A percentile compares a stretch with the other conserved stretches of the same genome.
phyloP scores from a whole-genome alignment of 2,888 invertebrate species.

The Leptopilina myrica region DNA sequence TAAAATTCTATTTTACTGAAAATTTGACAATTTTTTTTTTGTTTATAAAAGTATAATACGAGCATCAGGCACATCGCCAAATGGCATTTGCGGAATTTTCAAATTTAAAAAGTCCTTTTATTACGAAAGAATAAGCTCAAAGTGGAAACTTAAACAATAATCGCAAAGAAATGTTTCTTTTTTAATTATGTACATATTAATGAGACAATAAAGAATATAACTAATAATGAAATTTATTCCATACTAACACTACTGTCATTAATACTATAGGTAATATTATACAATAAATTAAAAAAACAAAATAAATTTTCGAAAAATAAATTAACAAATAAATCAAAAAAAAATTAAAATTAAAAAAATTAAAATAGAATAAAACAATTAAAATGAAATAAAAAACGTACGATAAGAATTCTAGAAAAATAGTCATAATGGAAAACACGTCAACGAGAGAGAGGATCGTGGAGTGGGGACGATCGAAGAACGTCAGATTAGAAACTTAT shows the following conservation, averaged over 20 bases:
- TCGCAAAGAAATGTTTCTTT: background rate
- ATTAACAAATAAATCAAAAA: background rate
- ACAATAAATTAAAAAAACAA: no score
- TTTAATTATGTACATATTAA: background rate
- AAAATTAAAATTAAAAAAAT: background rate
- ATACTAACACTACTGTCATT: no score
- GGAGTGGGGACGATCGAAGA: constrained; percentile 47
- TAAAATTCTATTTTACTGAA: background rate
- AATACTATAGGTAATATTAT: background rate
- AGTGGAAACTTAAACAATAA: background rate
- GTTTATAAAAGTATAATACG: background rate
- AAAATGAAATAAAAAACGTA: background rate
- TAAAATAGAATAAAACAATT: background rate
- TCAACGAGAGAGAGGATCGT: constrained; percentile 15
- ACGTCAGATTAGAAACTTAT: constrained; percentile 65
- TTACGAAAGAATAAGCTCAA: constrained; percentile 7
- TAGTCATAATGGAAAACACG: background rate
- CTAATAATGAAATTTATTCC: no score
- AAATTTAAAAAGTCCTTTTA: background rate
- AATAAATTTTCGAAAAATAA: background rate
- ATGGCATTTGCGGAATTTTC: constrained; percentile 16
- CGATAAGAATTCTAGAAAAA: background rate
- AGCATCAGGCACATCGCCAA: constrained; percentile 9
- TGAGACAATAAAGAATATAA: no score
- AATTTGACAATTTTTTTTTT: background rate